These are phyloP conservation scores for Drosophila histrio DNA, from an alignment of 2,888 invertebrate genomes.

Conservation along the genomic window DNA sequence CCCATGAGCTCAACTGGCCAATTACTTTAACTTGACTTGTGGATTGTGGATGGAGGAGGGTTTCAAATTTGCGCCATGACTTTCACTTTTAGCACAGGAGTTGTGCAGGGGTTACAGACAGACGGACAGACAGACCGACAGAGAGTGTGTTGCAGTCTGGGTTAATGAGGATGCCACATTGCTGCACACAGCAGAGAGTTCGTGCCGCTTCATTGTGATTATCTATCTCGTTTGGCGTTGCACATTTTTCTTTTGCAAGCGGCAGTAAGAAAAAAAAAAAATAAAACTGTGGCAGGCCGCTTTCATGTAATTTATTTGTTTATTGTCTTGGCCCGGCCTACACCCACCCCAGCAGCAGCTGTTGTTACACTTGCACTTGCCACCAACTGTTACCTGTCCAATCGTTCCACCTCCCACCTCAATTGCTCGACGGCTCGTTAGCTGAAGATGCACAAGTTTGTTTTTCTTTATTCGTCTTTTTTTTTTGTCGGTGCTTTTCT, in stretches of 20 bases:
- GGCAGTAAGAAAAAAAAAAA: constrained; percentile 18
- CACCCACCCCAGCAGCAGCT: constrained; percentile 49
- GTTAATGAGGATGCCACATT: constrained; percentile 78
- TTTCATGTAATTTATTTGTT: constrained; percentile 79
- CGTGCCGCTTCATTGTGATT: constrained; percentile 78
- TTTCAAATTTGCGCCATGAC: constrained; percentile 62
- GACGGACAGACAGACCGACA: background rate
- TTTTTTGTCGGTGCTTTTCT: constrained; percentile 21
- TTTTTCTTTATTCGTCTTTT: constrained; percentile 37
- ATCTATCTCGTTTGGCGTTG: constrained; percentile 58
- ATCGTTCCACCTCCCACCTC: constrained; percentile 29
- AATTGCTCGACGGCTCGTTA: constrained; percentile 55
- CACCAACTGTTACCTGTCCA: constrained; percentile 25
- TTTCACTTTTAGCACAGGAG: constrained; percentile 66
- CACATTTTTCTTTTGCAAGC: constrained; percentile 48
- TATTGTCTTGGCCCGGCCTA: constrained; percentile 62
- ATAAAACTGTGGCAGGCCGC: constrained; percentile 74
- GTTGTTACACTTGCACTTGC: constrained; percentile 80
- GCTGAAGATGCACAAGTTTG: constrained; percentile 77
- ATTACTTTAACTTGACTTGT: constrained; percentile 63
- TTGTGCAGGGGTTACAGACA: background rate
- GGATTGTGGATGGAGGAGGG: background rate
- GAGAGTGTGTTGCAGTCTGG: constrained; percentile 44
- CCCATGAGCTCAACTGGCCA: constrained; percentile 76
- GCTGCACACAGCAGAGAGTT: constrained; percentile 61